Conservation (phyloP, 1,140 invertebrate species). For the Pseudomyrmex gracilis region DNA sequence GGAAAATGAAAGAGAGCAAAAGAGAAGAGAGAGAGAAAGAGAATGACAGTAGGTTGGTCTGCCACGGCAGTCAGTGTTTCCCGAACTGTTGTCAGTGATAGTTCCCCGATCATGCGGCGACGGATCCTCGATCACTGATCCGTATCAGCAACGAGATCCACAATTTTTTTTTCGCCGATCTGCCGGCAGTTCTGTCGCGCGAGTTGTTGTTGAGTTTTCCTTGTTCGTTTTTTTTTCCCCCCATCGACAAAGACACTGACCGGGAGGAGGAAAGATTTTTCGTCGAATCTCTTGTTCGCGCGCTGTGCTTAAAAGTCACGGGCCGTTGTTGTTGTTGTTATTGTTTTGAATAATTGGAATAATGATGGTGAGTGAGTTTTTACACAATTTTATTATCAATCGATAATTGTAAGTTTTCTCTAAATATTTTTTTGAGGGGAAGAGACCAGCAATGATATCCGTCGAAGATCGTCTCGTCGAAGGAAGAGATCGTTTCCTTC, state of each 20-base stretch:
- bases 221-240: neutral
- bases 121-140: constrained; percentile 68
- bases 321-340: constrained; percentile 20
- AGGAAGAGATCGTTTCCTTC: neutral
- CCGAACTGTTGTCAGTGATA: constrained; percentile 85
- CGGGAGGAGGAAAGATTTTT: neutral
- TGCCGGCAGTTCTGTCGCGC: neutral
- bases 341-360: constrained; percentile 53
- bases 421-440: too few relatives aligned
- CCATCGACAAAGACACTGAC: neutral
- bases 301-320: constrained; percentile 14
- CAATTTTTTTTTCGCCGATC: neutral
- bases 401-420: too few relatives aligned
- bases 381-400: neutral
- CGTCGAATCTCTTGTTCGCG: neutral
- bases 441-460: neutral
- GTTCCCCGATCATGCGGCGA: constrained; percentile 77
- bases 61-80: constrained; percentile 82
- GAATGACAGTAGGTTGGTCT: constrained; percentile 68
- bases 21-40: constrained; percentile 49
- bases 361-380: constrained; percentile 65
- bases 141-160: constrained; percentile 41
- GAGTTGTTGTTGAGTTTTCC: constrained; percentile 15
- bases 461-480: neutral
- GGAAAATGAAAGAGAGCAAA: constrained; percentile 29